Conservation (phyloP, 1,140 invertebrate genomes). For the Lordiphosa stackelbergi region DNA sequence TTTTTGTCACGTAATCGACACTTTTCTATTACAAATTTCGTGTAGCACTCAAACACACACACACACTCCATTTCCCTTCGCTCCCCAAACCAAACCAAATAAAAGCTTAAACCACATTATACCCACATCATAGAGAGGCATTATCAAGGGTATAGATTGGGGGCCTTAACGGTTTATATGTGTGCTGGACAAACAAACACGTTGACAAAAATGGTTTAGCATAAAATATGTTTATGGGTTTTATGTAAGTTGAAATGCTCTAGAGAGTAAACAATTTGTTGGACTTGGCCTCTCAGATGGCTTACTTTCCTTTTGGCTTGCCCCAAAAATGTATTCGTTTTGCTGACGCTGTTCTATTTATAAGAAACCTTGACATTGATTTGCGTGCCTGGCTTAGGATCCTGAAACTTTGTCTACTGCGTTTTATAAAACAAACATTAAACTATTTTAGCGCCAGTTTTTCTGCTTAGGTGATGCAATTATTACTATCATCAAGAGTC, state of each 20-base stretch:
- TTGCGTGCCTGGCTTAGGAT: conserved; percentile 35
- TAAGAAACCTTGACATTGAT: conserved; percentile 44
- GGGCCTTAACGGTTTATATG: conserved; percentile 57
- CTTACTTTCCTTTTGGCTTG: not conserved
- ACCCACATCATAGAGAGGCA: conserved; percentile 52
- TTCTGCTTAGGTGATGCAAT: conserved; percentile 1
- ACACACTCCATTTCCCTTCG: not conserved
- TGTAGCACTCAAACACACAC: conserved; percentile 2
- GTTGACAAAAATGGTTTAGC: conserved; percentile 62
- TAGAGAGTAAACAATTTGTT: conserved; percentile 1
- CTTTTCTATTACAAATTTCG: conserved; percentile 67
- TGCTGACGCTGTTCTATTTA: conserved; percentile 35
- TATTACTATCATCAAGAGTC: conserved; percentile 1
- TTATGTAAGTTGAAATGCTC: conserved; percentile 8
- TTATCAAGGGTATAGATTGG: conserved; percentile 40
- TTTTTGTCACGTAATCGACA: conserved; percentile 74
- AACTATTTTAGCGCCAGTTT: conserved; percentile 17
- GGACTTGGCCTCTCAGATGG: not conserved
- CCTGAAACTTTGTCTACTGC: conserved; percentile 20
- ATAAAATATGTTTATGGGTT: conserved; percentile 65
- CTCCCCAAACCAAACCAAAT: conserved; percentile 35
- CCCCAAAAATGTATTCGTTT: not conserved
- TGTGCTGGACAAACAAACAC: conserved; percentile 48
- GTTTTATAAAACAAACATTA: conserved; percentile 31
- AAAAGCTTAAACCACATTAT: conserved; percentile 29